Evolutionary conservation across 2,113 vertebrate genomes (phyloP).

Genomic region (Donacobius atricapilla): DNA sequence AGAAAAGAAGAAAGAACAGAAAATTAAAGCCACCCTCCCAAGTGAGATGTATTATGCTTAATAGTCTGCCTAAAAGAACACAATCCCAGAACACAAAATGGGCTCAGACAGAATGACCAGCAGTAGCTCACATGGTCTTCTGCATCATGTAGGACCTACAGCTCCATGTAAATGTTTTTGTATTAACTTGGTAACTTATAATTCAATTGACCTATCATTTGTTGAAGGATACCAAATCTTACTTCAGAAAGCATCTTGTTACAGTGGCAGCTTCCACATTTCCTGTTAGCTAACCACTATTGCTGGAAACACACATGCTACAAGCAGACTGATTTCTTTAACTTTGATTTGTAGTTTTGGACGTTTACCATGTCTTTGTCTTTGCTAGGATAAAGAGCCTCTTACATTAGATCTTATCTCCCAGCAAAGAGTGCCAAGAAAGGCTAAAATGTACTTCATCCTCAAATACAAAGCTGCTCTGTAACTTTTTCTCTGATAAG

Average conservation of each 20-base stretch:
- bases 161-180: neutral
- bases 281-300: neutral
- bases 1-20: neutral
- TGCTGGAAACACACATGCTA: neutral
- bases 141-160: neutral
- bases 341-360: neutral
- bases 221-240: neutral
- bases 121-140: neutral
- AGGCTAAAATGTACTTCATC: neutral
- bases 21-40: neutral
- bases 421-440: neutral
- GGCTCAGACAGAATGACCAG: neutral
- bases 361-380: neutral
- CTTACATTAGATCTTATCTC: neutral
- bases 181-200: neutral
- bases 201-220: neutral
- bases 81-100: neutral
- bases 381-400: neutral
- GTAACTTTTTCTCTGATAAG: neutral
- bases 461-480: neutral
- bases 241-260: neutral
- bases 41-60: neutral
- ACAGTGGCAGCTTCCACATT: neutral
- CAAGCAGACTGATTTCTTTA: neutral
- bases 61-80: neutral